Conservation (phyloP, 2,888 invertebrate genomes). For the Lasioglossum calceatum region DNA sequence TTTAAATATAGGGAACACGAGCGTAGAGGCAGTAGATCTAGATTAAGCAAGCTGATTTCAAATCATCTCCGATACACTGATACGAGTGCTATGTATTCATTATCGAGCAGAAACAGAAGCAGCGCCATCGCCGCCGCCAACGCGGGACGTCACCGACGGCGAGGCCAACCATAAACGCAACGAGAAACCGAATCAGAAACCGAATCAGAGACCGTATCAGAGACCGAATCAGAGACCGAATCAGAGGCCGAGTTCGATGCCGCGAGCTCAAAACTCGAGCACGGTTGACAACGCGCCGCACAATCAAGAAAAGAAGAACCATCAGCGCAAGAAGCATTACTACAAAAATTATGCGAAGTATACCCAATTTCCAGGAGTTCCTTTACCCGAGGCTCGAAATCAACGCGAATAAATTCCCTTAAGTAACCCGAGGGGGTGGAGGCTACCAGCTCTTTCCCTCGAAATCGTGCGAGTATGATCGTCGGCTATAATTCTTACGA, state of each 20-base stretch:
- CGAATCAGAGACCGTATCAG: not conserved
- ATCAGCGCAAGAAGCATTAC: not conserved
- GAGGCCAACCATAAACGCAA: not conserved
- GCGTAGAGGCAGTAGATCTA: not conserved
- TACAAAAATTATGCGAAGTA: not conserved
- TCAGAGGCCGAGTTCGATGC: not conserved
- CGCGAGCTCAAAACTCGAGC: constrained; percentile 16
- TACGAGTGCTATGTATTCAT: not conserved
- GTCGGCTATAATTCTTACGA: constrained; percentile 3
- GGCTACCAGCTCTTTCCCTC: no score
- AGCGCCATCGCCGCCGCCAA: not conserved
- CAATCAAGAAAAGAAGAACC: constrained; percentile 17
- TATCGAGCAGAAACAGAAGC: constrained; percentile 8
- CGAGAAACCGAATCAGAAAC: not conserved
- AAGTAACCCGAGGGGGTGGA: not conserved
- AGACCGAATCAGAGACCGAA: not conserved
- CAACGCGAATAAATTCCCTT: not conserved
- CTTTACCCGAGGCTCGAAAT: no score
- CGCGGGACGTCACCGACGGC: constrained; percentile 14
- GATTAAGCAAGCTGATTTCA: not conserved
- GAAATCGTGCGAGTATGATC: not conserved
- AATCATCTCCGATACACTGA: not conserved
- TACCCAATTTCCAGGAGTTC: no score
- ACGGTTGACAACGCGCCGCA: constrained; percentile 59
- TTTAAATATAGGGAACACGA: not conserved